A percentile compares a stretch with the other conserved stretches of the same genome.
phyloP scores from a whole-genome alignment of 2,113 vertebrate genomes.

The Glaucomys volans region DNA sequence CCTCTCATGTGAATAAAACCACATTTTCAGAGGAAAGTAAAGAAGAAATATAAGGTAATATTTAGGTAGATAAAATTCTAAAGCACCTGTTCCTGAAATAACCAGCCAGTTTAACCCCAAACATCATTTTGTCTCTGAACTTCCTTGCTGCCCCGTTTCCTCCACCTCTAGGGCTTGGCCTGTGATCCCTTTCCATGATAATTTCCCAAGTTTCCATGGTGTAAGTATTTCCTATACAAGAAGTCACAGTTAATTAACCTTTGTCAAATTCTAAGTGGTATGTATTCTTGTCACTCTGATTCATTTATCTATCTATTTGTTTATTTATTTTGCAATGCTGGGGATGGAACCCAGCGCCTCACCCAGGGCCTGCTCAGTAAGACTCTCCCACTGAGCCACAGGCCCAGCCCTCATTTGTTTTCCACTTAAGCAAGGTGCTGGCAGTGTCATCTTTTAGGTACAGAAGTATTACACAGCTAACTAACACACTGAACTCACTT shows the following conservation, averaged over 20 bases:
- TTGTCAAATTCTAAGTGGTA: neutral
- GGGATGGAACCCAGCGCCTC: neutral
- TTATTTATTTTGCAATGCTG: neutral
- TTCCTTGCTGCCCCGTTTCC: neutral
- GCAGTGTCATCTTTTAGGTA: neutral
- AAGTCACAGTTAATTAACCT: neutral
- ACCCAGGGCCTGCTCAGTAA: too few relatives aligned
- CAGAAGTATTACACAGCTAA: neutral
- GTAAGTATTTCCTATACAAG: neutral
- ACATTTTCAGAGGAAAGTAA: neutral
- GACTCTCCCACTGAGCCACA: neutral
- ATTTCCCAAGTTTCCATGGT: neutral
- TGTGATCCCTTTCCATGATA: neutral
- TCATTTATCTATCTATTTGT: neutral
- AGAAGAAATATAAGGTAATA: constrained; percentile 33
- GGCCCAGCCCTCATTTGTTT: neutral
- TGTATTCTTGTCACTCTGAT: neutral
- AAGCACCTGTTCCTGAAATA: neutral
- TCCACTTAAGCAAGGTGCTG: neutral
- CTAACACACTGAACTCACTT: neutral
- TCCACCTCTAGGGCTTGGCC: neutral
- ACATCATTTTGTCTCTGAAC: neutral
- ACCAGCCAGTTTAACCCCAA: neutral
- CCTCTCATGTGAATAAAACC: neutral
- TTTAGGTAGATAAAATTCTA: neutral